Evolutionary conservation across 92 coral and sea anemone species (phyloP), one percentile per base, ranked within the genome.

Genomic region (Phenganax marumi): DNA sequence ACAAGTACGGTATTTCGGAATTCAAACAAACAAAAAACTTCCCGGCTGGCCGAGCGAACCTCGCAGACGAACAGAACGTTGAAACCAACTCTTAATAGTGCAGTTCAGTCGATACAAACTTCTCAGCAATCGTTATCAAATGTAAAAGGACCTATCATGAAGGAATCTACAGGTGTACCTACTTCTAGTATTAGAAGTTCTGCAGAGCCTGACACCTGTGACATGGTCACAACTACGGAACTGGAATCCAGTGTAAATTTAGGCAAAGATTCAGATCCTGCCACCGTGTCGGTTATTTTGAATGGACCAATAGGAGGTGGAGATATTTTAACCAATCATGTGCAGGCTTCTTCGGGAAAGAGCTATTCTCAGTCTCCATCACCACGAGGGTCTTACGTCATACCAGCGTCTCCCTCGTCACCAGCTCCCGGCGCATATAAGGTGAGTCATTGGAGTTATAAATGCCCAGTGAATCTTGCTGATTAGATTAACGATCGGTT

Each of bases 201-300:
- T 12, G 18, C 68, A 10, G 66, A 18, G 48, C 49, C 76, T 8
- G 83, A 78, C 10, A 62, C 60, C 0, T 60, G 49, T 50, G 54
- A 19, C 33, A 17, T 50, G 58, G 73, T 78, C 43, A 66, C 22
- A 2, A 88, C 80, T 56, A 82, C 63, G 64, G 88, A 76, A 53
- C 79, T 88, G 54, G 97, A 93, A 79, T 86, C 97, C 48, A 91
- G 97, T 88, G 86, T 91, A 69, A 93, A 82, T 80, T 81, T 87
- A 43, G 88, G 92, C 60, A 82, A 92, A 33, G 39, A 85, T 53
- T 87, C 87, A 21, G 82, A 77, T 62, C 46, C 82, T 0, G 10
- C 70, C 8, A 19, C 72, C 24, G 57, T 24, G 22, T 75, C 80
- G 54, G 82, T 77, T 76, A 76, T 76, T 60, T 77, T 77, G 47